Evolutionary conservation across 2,113 vertebrate genomes (phyloP).

Genomic region (Anser cygnoides): DNA sequence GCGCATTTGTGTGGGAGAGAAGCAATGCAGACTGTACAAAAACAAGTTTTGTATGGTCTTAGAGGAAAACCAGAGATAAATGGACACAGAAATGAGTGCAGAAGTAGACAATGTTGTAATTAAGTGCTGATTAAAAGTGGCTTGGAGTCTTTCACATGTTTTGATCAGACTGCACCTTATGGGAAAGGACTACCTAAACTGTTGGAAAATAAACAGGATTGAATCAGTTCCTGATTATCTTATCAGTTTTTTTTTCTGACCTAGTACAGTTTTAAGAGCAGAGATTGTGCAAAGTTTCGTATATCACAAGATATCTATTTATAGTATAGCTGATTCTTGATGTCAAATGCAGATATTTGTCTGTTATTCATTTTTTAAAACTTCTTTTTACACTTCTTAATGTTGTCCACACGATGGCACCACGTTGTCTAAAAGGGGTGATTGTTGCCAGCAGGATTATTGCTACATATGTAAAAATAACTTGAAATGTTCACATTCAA

Average conservation of each 20-base stretch:
- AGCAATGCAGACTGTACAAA: neutral
- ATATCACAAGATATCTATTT: neutral
- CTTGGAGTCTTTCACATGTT: neutral
- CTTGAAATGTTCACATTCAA: neutral
- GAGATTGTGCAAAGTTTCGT: neutral
- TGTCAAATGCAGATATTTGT: neutral
- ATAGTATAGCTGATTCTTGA: accelerated
- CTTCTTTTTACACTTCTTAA: neutral
- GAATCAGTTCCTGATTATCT: neutral
- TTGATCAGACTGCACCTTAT: neutral
- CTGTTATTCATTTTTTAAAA: neutral
- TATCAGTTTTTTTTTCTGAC: neutral
- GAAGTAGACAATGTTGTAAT: neutral
- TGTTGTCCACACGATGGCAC: slow-evolving; percentile 60
- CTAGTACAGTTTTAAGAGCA: neutral
- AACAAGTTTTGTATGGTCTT: neutral
- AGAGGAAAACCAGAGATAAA: neutral
- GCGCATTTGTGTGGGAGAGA: neutral
- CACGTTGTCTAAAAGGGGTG: neutral
- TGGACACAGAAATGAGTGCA: neutral
- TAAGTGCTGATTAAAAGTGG: neutral
- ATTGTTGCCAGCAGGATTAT: neutral
- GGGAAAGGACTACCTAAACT: neutral
- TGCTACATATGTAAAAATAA: neutral
- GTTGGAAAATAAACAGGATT: neutral